These are phyloP conservation scores for Lasioglossum lativentre DNA, from an alignment of 2,888 invertebrate genomes.

Conservation along the genomic window DNA sequence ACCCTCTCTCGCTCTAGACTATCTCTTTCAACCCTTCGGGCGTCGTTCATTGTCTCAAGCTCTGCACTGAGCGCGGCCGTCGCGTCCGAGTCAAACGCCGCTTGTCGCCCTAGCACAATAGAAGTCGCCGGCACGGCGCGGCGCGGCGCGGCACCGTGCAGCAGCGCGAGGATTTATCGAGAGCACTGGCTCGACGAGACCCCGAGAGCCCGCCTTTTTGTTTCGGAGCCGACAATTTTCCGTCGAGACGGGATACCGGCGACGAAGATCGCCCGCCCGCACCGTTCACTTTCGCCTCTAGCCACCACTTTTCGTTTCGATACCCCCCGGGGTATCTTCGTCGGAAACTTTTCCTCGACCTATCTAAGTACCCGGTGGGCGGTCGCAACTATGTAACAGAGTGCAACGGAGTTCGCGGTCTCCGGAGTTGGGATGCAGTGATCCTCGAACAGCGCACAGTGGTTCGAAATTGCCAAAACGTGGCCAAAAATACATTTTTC, in stretches of 20 bases:
- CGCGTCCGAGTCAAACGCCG: constrained; percentile 58
- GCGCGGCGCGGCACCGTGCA: not conserved
- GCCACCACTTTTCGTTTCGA: not conserved
- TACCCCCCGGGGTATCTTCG: not conserved
- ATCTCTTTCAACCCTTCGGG: constrained; percentile 48
- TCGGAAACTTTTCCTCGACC: not conserved
- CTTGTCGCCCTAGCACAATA: constrained; percentile 53
- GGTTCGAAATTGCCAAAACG: too few relatives aligned
- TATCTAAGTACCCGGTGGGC: too few relatives aligned
- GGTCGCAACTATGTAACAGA: not conserved
- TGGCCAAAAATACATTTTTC: too few relatives aligned
- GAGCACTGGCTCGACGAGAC: constrained; percentile 32
- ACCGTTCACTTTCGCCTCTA: not conserved
- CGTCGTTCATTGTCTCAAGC: constrained; percentile 35
- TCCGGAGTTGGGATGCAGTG: too few relatives aligned
- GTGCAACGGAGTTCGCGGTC: too few relatives aligned
- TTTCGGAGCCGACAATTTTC: constrained; percentile 8
- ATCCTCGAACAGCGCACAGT: too few relatives aligned
- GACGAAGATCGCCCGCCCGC: not conserved
- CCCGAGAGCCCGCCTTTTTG: constrained; percentile 3
- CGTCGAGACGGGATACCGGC: constrained; percentile 2
- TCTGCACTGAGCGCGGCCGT: constrained; percentile 5
- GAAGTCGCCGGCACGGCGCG: constrained; percentile 1
- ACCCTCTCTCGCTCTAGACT: constrained; percentile 36
- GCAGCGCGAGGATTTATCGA: constrained; percentile 46